A percentile compares a stretch with the other conserved stretches of the same genome.
phyloP scores from a whole-genome alignment of 2,888 invertebrate genomes.

The Trilocha varians region DNA sequence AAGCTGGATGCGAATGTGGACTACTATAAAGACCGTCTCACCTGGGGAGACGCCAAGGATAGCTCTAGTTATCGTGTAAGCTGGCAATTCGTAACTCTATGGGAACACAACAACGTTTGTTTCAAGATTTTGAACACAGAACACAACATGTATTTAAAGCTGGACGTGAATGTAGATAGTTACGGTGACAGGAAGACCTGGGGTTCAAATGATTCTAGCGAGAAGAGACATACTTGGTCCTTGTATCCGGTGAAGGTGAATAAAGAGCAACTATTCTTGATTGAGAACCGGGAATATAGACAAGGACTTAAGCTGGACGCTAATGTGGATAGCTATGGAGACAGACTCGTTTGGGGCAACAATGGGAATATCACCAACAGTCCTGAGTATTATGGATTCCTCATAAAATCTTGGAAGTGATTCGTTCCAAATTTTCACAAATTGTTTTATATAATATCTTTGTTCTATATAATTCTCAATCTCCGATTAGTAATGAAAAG shows the following conservation, averaged over 20 bases:
- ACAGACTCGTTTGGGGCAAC: conserved; percentile 21
- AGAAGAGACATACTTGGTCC: conserved; percentile 18
- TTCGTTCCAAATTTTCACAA: no score
- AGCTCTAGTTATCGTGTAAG: conserved; percentile 15
- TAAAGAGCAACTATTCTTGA: conserved; percentile 20
- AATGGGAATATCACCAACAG: conserved; percentile 11
- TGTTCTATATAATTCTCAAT: no score
- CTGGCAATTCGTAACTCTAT: conserved; percentile 26
- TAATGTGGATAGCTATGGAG: conserved; percentile 11
- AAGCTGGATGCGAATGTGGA: conserved; percentile 18
- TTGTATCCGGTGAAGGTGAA: conserved; percentile 21
- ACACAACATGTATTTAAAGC: conserved; percentile 21
- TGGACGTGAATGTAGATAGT: conserved; percentile 16
- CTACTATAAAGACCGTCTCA: conserved; percentile 14
- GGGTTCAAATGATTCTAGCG: conserved; percentile 15
- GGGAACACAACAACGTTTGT: conserved; percentile 17
- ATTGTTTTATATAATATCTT: no score
- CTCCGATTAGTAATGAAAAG: no score
- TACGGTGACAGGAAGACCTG: conserved; percentile 21
- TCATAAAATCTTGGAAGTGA: conserved; percentile 7
- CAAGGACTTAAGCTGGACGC: conserved; percentile 18
- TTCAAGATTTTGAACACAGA: conserved; percentile 27
- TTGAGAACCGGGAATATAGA: conserved; percentile 22
- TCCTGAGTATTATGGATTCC: conserved; percentile 15
- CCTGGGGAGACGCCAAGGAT: conserved; percentile 21